A percentile compares a stretch with the other conserved stretches of the same genome.
Conservation (phyloP, 2,797 vertebrate genomes). For the Rhinatrema bivittatum region DNA sequence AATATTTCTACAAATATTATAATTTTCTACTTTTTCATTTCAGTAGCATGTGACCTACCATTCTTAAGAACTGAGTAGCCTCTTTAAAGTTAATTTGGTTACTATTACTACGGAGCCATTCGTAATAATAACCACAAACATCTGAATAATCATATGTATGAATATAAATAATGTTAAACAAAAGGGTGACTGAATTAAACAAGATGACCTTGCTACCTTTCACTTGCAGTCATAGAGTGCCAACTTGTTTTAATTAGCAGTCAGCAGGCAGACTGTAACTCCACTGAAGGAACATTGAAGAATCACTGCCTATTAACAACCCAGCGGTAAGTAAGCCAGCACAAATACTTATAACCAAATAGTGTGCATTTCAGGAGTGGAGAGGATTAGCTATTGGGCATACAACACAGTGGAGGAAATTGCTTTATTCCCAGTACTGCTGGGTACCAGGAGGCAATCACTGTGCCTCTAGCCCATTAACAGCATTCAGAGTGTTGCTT, state of each 20-base stretch:
- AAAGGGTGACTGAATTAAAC: conserved; percentile 55
- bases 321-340: conserved; percentile 73
- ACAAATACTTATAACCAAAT: conserved; percentile 79
- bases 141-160: no score
- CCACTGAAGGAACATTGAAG: conserved; percentile 73
- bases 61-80: no score
- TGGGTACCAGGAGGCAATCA: conserved; percentile 75
- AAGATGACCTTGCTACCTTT: conserved; percentile 66
- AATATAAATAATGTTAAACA: conserved; percentile 46
- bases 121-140: no score
- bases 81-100: no score
- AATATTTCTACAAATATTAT: no score
- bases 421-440: conserved; percentile 78
- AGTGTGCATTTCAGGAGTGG: conserved; percentile 75
- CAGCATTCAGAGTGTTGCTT: conserved; percentile 70
- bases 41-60: no score
- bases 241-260: conserved; percentile 78
- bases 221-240: conserved; percentile 56
- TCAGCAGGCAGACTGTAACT: conserved; percentile 73
- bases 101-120: no score
- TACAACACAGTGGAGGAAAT: conserved; percentile 77
- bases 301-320: conserved; percentile 78
- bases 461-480: conserved; percentile 74
- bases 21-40: no score
- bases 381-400: conserved; percentile 78